These are phyloP conservation scores for Rutilus rutilus DNA, from an alignment of 2,113 vertebrate genomes.

Conservation along the genomic window DNA sequence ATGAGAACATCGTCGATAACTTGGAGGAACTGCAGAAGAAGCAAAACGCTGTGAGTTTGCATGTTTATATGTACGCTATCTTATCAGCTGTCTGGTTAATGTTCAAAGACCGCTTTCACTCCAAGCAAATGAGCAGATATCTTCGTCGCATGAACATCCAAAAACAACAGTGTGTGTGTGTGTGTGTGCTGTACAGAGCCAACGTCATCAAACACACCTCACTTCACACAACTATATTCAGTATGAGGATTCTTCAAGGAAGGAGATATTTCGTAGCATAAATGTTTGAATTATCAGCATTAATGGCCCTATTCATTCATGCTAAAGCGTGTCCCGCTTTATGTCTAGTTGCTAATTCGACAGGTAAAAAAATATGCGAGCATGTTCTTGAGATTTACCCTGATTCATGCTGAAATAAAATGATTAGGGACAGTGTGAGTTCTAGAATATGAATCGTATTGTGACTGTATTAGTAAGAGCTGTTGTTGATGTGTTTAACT, in stretches of 20 bases:
- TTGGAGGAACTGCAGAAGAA: conserved; percentile 83
- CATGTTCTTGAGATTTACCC: not conserved
- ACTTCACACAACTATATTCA: not conserved
- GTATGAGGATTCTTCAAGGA: too few relatives aligned
- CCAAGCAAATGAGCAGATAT: conserved; percentile 48
- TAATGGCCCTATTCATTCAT: not conserved
- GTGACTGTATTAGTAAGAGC: not conserved
- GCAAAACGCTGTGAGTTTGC: conserved; percentile 77
- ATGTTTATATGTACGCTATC: conserved; percentile 37
- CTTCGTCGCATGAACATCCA: conserved; percentile 18
- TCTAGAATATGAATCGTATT: too few relatives aligned
- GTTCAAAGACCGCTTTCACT: conserved; percentile 50
- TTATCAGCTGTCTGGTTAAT: conserved; percentile 53
- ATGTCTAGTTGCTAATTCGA: not conserved
- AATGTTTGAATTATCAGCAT: not conserved
- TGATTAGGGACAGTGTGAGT: not conserved
- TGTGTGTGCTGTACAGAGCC: not conserved
- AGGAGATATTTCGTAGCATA: not conserved
- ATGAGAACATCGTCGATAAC: conserved; percentile 76
- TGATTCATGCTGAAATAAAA: not conserved
- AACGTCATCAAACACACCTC: conserved; percentile 1
- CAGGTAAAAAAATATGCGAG: not conserved
- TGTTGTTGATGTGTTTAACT: conserved; percentile 65
- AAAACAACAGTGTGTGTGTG: conserved; percentile 25
- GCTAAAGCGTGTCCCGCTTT: not conserved